A percentile compares a stretch with the other conserved stretches of the same genome.
These are phyloP conservation scores for Arctia plantaginis DNA, from an alignment of 2,888 invertebrate genomes.

Conservation along the genomic window DNA sequence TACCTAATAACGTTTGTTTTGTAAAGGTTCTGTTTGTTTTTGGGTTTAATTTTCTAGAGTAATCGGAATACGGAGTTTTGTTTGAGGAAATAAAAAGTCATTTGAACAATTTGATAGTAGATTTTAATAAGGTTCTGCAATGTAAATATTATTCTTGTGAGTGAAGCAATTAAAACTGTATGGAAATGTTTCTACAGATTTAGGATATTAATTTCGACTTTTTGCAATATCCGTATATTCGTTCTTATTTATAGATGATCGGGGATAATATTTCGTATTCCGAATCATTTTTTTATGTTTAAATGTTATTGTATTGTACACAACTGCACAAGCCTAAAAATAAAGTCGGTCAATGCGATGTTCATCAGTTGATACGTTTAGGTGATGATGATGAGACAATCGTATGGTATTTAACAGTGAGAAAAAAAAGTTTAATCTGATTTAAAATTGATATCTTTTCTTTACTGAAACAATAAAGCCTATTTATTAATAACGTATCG, in stretches of 20 bases:
- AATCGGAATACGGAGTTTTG: conserved; percentile 21
- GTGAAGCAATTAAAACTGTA: conserved; percentile 4
- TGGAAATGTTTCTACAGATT: neutral
- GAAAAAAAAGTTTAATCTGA: too few relatives aligned
- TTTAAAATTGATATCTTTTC: too few relatives aligned
- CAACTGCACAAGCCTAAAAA: neutral
- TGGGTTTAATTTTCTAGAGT: conserved; percentile 31
- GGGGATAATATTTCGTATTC: neutral
- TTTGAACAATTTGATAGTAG: conserved; percentile 10
- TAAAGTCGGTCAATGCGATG: neutral
- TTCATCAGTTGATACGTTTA: neutral
- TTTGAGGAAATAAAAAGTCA: conserved; percentile 21
- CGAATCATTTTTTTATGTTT: too few relatives aligned
- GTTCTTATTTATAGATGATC: neutral
- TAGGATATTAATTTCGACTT: neutral
- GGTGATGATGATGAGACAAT: neutral
- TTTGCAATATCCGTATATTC: too few relatives aligned
- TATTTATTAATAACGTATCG: too few relatives aligned
- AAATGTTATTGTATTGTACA: neutral
- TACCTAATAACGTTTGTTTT: conserved; percentile 53
- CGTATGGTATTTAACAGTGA: too few relatives aligned
- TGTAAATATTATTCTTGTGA: conserved; percentile 4
- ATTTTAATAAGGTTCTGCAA: conserved; percentile 14
- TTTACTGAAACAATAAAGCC: too few relatives aligned
- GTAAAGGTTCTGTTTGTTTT: conserved; percentile 26